Evolutionary conservation across 1,140 invertebrate genomes (phyloP), one percentile per base, ranked within the genome.

Genomic region (Achroia grisella): DNA sequence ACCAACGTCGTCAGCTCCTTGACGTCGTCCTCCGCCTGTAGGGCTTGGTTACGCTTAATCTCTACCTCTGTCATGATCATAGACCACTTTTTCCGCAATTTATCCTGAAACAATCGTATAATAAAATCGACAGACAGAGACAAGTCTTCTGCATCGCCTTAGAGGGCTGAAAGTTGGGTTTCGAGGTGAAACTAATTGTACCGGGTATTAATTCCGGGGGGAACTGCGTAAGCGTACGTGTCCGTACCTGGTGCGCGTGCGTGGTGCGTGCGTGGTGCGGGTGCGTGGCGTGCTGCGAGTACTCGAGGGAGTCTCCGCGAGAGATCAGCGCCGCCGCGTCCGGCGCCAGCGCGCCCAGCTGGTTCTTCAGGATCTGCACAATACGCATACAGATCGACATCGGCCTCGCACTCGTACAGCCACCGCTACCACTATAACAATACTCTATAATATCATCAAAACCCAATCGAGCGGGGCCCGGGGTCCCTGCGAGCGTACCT

Each of bases 281-380:
- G 68, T 89, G 86, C 37, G 73, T 67, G 39, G 71, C 83, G 59
- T 92, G 90, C 46, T 63, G 71, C 1, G 51, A 66, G 48, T 81
- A 85, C 17, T 94, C 91, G 27, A 95, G 78, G 33, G 91, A 91
- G 68, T 95, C 93, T 1, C 93, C 93, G 64, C 90, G 90, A 9
- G 93, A 94, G 34, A 95, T 94, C 10, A 94, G 79, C 33, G 91
- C 90, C 8, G 93, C 93, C 40, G 93, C 93, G 72, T 94, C 93
- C 0, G 93, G 92, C 4, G 93, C 93, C 42, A 94, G 71, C 35
- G 82, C 83, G 17, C 89, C 89, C 27, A 91, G 68, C 74, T 92
- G 90, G 49, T 87, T 83, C 55, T 92, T 91, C 27, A 92, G 62
- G 39, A 90, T 86, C 90, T 91, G 48, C 5, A 46, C 63, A n/a